These are phyloP conservation scores for Melipona quadrifasciata DNA, from an alignment of 1,140 invertebrate species.

Conservation along the genomic window DNA sequence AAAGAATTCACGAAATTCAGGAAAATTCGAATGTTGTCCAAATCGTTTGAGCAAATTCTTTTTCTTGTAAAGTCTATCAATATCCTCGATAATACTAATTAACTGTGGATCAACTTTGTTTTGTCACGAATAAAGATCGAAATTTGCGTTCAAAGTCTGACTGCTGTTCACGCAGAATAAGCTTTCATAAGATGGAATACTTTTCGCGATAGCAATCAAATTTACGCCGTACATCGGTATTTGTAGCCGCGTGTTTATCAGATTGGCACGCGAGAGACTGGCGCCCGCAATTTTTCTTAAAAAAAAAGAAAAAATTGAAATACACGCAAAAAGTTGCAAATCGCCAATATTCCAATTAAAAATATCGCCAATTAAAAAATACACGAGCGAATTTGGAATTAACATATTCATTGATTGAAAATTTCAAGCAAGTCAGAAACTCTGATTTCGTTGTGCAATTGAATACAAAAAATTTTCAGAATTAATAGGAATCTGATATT, in stretches of 20 bases:
- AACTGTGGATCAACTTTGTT: not conserved
- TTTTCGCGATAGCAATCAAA: not conserved
- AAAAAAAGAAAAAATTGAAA: not conserved
- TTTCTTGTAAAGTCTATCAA: too few species aligned
- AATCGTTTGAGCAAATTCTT: not conserved
- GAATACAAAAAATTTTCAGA: not conserved
- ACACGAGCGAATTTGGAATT: not conserved
- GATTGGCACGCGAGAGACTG: too few species aligned
- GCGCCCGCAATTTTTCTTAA: not conserved
- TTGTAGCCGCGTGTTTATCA: not conserved
- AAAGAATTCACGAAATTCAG: not conserved
- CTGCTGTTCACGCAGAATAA: not conserved
- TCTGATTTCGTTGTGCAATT: not conserved
- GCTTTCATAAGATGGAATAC: not conserved
- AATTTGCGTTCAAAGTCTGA: not conserved
- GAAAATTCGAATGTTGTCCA: not conserved
- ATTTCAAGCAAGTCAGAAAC: not conserved
- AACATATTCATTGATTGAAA: not conserved
- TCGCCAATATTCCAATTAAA: not conserved
- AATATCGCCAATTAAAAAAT: not conserved
- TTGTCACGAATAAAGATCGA: not conserved
- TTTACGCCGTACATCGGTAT: not conserved
- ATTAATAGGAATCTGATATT: not conserved
- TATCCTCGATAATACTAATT: too few species aligned
- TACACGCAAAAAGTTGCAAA: not conserved